Conservation (phyloP, 2,113 vertebrate species). For the Aramus guarauna region DNA sequence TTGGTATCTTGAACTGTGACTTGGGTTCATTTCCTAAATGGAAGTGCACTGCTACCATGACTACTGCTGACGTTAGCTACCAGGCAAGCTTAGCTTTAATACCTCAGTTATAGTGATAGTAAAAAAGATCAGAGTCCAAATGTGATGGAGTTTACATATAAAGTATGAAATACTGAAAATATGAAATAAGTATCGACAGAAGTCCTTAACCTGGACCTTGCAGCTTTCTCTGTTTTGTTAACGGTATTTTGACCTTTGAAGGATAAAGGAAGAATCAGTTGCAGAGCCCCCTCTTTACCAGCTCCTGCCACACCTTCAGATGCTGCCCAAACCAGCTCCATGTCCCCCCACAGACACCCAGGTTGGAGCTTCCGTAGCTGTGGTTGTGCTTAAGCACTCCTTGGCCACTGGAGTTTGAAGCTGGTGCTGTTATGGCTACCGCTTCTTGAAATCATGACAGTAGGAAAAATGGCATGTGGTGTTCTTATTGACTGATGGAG, state of each 20-base stretch:
- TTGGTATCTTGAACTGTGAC: not conserved
- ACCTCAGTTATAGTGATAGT: not conserved
- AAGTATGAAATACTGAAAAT: not conserved
- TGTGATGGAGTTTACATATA: not conserved
- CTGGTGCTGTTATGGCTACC: not conserved
- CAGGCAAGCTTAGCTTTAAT: not conserved
- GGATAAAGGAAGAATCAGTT: not conserved
- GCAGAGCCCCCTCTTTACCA: not conserved
- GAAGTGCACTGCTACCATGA: not conserved
- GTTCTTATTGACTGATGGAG: not conserved
- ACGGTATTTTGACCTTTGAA: not conserved
- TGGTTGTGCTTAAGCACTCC: not conserved
- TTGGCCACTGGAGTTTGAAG: not conserved
- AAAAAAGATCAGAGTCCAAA: not conserved
- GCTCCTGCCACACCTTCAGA: not conserved
- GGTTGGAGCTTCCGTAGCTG: not conserved
- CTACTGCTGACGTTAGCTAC: not conserved
- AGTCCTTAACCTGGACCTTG: not conserved
- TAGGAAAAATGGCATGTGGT: not conserved
- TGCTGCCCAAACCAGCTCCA: not conserved
- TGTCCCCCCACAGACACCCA: not conserved
- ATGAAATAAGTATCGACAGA: not conserved
- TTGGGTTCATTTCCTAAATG: not conserved
- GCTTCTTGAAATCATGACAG: not conserved
- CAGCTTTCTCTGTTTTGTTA: not conserved